Base-by-base conservation (phyloP, 2,888 invertebrate species). In the Merodon equestris region DNA sequence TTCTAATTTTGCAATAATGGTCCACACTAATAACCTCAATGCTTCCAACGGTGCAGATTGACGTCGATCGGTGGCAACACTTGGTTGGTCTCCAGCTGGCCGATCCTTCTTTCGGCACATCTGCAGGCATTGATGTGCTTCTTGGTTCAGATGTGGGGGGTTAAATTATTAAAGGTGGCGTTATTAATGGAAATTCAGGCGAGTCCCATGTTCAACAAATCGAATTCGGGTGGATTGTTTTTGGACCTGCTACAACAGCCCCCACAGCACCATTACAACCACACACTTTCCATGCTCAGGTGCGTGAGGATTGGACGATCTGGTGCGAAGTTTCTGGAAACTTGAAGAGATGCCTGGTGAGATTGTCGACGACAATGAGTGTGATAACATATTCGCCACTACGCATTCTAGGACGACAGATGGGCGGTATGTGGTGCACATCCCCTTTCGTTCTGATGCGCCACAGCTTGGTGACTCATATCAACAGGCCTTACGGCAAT, bases 51-150 rank as follows among this genome's bases (percentile, higher is more conserved):
- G 27, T 82, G 81, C 42, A 51, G 63, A 36, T 83, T 71, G 82
- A 81, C 81, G 2, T 68, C 60, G 19, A 57, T 72, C 27, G 64
- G 68, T 10, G 73, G 82, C n/a, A 56, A 19, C 82, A 82, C n/a
- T 42, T 84, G 1, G 44, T 60, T 34, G 42, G 66, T 12, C 82
- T 74, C 15, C 66, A 75, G 27, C 64, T 82, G 19, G 70, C 74
- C 0, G 82, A 81, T 0, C 71, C 74, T n/a, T 81, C 82, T 4
- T 82, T 82, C 57, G 84, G 83, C 56, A 54, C 44, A 9, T 27
- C 54, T 34, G 38, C 14, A 42, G 27, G 12, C n/a, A 48, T 40
- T 9, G 56, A 40, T 0, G 34, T 17, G 44, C 47, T 51, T 36
- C 40, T 13, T 18, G 42, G 47, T 3, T 2, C 60, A 5, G 68